Evolutionary conservation across 2,113 vertebrate species (phyloP).

Genomic region (Dunckerocampus dactyliophorus): DNA sequence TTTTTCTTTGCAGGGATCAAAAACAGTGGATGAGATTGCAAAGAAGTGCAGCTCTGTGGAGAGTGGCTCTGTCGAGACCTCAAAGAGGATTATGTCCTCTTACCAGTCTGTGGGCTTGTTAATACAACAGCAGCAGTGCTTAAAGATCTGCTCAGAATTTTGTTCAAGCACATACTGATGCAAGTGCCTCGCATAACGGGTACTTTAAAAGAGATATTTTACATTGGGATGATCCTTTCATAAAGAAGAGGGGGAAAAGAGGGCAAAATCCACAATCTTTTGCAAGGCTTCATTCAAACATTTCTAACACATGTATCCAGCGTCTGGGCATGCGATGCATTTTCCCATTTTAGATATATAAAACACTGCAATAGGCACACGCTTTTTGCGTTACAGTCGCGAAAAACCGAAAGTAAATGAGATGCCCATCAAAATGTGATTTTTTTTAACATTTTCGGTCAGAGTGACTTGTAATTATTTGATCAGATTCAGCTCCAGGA

Average conservation of each 20-base stretch:
- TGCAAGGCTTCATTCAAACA: neutral
- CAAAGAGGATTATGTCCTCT: constrained; percentile 10
- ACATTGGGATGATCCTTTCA: neutral
- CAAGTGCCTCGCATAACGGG: neutral
- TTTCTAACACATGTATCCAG: neutral
- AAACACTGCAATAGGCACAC: too few relatives aligned
- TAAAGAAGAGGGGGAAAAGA: neutral
- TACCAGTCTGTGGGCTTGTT: constrained; percentile 4
- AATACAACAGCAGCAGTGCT: neutral
- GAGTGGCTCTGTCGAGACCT: neutral
- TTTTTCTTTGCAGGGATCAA: neutral
- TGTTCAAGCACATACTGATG: neutral
- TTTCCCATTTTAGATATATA: too few relatives aligned
- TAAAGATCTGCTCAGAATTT: neutral
- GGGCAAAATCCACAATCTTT: neutral
- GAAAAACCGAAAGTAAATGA: too few relatives aligned
- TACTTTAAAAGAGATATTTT: neutral
- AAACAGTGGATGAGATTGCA: constrained; percentile 1
- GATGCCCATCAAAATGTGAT: too few relatives aligned
- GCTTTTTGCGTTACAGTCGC: too few relatives aligned
- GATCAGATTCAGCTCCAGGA: too few relatives aligned
- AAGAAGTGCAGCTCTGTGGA: neutral
- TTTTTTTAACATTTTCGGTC: too few relatives aligned
- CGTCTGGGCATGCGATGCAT: too few relatives aligned
- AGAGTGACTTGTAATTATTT: too few relatives aligned